These are phyloP conservation scores for Volucella zonaria DNA, from an alignment of 2,888 invertebrate species.

Conservation along the genomic window DNA sequence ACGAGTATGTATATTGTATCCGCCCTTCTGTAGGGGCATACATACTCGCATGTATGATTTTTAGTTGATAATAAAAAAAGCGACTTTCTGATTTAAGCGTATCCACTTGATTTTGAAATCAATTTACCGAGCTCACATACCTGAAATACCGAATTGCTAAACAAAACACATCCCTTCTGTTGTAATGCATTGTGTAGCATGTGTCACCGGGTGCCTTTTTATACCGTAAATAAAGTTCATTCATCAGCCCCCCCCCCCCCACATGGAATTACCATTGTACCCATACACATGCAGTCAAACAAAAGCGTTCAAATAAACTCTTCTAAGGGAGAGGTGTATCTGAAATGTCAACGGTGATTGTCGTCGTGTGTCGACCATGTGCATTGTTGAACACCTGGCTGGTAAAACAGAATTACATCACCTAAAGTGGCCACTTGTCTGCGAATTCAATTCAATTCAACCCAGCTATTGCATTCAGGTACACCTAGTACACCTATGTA, in stretches of 20 bases:
- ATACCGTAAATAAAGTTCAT: slow-evolving; percentile 38
- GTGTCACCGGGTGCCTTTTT: slow-evolving; percentile 46
- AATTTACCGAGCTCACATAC: slow-evolving; percentile 60
- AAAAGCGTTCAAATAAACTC: not conserved
- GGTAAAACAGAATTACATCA: slow-evolving; percentile 69
- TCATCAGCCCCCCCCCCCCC: not conserved
- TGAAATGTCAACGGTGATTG: slow-evolving; percentile 64
- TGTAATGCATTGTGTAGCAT: slow-evolving; percentile 50
- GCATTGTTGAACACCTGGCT: slow-evolving; percentile 73
- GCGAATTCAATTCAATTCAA: slow-evolving; percentile 66
- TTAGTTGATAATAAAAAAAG: not conserved
- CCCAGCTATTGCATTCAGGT: not conserved
- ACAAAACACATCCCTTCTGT: slow-evolving; percentile 62
- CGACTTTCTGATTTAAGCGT: slow-evolving; percentile 34
- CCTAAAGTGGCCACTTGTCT: slow-evolving; percentile 72
- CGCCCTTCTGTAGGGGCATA: no score
- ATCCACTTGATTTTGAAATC: slow-evolving; percentile 70
- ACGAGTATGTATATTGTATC: no score
- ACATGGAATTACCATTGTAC: not conserved
- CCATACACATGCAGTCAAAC: no score
- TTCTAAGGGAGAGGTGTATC: slow-evolving; percentile 47
- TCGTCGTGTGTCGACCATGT: slow-evolving; percentile 63
- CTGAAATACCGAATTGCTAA: slow-evolving; percentile 61
- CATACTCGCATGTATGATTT: no score
- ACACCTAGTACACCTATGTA: not conserved